Base-by-base conservation (phyloP, 2,113 vertebrate genomes). In the Upupa epops region DNA sequence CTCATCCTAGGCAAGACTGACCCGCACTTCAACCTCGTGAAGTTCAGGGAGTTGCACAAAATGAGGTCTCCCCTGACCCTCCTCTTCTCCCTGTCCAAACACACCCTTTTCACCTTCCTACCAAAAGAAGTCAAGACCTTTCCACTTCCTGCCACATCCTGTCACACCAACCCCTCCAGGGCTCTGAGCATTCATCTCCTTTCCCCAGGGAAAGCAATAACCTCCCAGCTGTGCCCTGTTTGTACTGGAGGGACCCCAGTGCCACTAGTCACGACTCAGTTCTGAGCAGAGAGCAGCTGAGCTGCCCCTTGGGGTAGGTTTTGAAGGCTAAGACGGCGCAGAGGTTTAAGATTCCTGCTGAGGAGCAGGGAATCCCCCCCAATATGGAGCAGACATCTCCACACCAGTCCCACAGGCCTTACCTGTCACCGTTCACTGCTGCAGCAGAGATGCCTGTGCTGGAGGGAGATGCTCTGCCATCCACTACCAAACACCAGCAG, bases 221-320 rank as follows among this genome's bases (percentile, higher is more conserved):
- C 8, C 26, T 6, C 32, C 21, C 31, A 28, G 78, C 71, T 0
- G 0, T 6, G 13, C 36, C 1, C 1, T 2, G 15, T 34, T 31
- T 7, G 54, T n/a, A 7, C 31, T 2, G 22, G 25, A 28, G n/a
- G 11, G 13, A 46, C 34, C 63, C 65, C 46, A 36, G 40, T 6
- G 3, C 6, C 6, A 2, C n/a, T 0, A 48, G 25, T 42, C 8
- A 2, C 1, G 6, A 3, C 59, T 19, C 4, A 2, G 0, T 26
- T 77, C 28, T 5, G 58, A n/a, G 70, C 8, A 0, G 21, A 2
- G 28, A 13, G 58, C 20, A 28, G 14, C 26, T 0, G 32, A 49
- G 66, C 70, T 17, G 52, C 74, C 82, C 78, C 61, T 34, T 5
- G 0, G 11, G 81, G 49, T 3, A 2, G 17, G 0, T 59, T 92